Evolutionary conservation across 2,888 invertebrate genomes (phyloP).

Genomic region (Chloroclystis v-ata): DNA sequence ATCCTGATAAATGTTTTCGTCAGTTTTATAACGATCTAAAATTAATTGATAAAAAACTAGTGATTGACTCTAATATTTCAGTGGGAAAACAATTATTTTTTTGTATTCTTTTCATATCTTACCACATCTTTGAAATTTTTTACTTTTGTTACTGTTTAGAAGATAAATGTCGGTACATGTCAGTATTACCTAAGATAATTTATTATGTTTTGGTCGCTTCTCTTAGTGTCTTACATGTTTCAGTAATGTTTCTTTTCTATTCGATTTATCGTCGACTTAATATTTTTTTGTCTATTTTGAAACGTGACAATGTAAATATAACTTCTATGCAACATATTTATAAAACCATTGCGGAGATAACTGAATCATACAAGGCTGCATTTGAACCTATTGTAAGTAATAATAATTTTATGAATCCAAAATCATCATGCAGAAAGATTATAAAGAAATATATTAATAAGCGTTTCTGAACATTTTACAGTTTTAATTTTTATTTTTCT

Average conservation of each 20-base stretch:
- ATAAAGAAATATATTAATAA: too few species aligned
- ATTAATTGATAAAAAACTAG: neutral
- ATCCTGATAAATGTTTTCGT: neutral
- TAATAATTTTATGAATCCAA: too few species aligned
- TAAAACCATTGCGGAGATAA: neutral
- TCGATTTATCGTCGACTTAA: neutral
- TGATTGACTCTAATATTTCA: neutral
- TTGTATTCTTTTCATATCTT: too few species aligned
- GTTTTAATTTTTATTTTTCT: too few species aligned
- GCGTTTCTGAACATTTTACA: too few species aligned
- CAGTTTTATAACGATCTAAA: neutral
- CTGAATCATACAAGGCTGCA: neutral
- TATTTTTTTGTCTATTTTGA: neutral
- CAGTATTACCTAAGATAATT: neutral
- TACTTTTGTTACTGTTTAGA: too few species aligned
- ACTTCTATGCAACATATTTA: neutral
- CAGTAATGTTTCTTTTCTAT: neutral
- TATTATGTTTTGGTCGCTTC: neutral
- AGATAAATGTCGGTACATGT: neutral
- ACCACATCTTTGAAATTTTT: too few species aligned
- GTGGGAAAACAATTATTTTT: neutral
- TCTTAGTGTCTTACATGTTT: neutral
- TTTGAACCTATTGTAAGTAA: slow-evolving; percentile 1
- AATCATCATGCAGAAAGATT: too few species aligned
- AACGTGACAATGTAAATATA: neutral